phyloP scores from a whole-genome alignment of 2,113 vertebrate species.

The Brachyistius frenatus region DNA sequence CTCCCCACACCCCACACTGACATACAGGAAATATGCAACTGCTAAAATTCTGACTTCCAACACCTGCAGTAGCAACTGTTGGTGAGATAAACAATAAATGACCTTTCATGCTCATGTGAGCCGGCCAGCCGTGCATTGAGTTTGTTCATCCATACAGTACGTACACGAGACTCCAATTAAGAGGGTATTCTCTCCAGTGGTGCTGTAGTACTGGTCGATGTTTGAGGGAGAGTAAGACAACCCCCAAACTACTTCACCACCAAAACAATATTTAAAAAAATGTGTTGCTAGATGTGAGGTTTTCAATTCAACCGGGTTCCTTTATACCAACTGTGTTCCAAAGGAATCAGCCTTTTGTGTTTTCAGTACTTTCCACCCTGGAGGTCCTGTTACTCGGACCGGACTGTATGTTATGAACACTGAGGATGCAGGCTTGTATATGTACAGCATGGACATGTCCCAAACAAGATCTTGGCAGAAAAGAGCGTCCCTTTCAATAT shows the following conservation, averaged over 20 bases:
- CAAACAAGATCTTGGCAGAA: too few species aligned
- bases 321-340: too few species aligned
- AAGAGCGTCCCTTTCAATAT: too few species aligned
- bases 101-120: conserved; percentile 4
- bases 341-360: too few species aligned
- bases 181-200: neutral
- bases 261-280: neutral
- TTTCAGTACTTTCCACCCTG: too few species aligned
- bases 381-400: too few species aligned
- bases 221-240: neutral
- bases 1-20: neutral
- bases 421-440: too few species aligned
- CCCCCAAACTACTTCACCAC: neutral
- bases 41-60: neutral
- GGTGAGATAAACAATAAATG: conserved; percentile 33
- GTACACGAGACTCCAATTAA: conserved; percentile 45
- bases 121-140: neutral
- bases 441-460: too few species aligned
- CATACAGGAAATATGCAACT: neutral
- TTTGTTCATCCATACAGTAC: conserved; percentile 8
- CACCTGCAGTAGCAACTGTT: conserved; percentile 28
- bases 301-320: too few species aligned
- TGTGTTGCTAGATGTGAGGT: too few species aligned
- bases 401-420: too few species aligned
- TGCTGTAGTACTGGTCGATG: neutral